Evolutionary conservation across 64 coral and sea anemone species (phyloP).

Genomic region (Montipora foliosa): DNA sequence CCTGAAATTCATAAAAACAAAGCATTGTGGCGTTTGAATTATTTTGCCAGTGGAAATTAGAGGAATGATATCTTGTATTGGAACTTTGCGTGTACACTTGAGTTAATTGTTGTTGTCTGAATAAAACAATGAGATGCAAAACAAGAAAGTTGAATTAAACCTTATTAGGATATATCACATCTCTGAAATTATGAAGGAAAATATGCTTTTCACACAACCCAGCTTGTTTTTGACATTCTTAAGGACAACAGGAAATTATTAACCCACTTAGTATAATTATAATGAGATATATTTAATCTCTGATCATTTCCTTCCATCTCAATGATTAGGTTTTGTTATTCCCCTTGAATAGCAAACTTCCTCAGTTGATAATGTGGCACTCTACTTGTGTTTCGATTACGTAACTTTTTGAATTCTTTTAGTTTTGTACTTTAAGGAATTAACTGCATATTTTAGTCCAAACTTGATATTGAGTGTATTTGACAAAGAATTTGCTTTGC

Average conservation of each 20-base stretch:
- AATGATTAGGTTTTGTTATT: background rate
- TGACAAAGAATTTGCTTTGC: background rate
- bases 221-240: background rate
- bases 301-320: conserved; percentile 1
- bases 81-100: background rate
- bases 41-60: background rate
- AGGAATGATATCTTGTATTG: background rate
- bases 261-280: background rate
- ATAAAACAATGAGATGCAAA: background rate
- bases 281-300: background rate
- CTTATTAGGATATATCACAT: background rate
- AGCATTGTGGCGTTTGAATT: background rate
- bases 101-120: background rate
- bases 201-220: background rate
- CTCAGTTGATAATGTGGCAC: background rate
- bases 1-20: too few relatives aligned
- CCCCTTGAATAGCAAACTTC: background rate
- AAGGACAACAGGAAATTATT: conserved; percentile 27
- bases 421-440: background rate
- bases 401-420: background rate
- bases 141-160: background rate
- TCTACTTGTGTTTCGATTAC: background rate
- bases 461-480: background rate
- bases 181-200: background rate
- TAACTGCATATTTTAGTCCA: background rate